phyloP scores from a whole-genome alignment of 2,113 vertebrate species.

The Psittacus erithacus region DNA sequence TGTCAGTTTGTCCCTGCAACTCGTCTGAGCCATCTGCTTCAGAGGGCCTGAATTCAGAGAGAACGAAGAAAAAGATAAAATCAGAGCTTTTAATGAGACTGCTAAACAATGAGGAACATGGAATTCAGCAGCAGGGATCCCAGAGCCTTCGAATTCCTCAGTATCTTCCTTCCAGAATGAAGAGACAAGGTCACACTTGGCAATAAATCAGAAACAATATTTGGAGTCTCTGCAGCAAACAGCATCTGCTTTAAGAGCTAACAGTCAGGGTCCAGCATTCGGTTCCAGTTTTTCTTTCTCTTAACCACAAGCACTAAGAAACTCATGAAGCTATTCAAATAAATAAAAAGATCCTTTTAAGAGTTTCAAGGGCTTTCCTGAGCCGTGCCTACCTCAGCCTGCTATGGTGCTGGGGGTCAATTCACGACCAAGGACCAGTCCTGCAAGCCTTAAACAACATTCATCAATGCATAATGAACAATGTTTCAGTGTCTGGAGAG shows the following conservation, averaged over 20 bases:
- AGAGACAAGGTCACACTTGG: slow-evolving; percentile 42
- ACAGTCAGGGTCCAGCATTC: background rate
- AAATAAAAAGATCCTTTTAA: background rate
- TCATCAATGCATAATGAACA: background rate
- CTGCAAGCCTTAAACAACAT: background rate
- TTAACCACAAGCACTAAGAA: background rate
- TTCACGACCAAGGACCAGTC: background rate
- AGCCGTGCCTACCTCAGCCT: background rate
- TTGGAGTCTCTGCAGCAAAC: slow-evolving; percentile 28
- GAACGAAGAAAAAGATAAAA: background rate
- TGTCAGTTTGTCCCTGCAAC: background rate
- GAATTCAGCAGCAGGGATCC: slow-evolving; percentile 24
- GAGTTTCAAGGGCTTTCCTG: background rate
- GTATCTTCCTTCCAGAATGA: slow-evolving; percentile 44
- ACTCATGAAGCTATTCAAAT: background rate
- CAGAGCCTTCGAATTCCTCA: background rate
- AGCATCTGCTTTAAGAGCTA: slow-evolving; percentile 37
- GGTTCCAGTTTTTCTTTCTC: background rate
- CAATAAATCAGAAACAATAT: slow-evolving; percentile 58
- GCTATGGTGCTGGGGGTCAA: background rate
- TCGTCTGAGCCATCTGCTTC: slow-evolving; percentile 9
- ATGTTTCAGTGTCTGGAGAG: background rate
- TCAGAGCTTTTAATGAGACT: background rate
- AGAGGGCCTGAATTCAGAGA: background rate
- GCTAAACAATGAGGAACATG: background rate